phyloP scores from a whole-genome alignment of 2,888 invertebrate species.

The Nematopogon swammerdamellus region DNA sequence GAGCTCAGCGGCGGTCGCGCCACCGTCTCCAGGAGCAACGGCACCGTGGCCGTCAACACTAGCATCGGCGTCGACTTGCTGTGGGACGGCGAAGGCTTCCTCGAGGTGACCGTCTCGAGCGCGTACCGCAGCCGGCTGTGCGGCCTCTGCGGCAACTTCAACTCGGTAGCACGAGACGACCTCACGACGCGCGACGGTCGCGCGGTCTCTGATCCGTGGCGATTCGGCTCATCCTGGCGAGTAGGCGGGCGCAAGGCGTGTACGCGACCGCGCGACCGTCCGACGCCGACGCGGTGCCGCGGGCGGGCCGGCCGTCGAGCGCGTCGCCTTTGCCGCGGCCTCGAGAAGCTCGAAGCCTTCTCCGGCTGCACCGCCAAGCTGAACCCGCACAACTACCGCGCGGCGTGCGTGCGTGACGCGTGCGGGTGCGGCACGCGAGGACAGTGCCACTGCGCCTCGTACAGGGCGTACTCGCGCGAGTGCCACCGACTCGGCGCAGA shows the following conservation, averaged over 20 bases:
- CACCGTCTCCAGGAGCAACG: constrained; percentile 62
- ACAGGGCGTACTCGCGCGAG: constrained; percentile 85
- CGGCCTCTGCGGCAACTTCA: constrained; percentile 94
- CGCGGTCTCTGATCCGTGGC: constrained; percentile 62
- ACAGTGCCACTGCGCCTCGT: constrained; percentile 85
- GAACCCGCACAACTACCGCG: constrained; percentile 78
- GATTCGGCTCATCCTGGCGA: constrained; percentile 88
- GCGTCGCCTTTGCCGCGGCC: constrained; percentile 48
- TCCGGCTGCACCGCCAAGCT: constrained; percentile 75
- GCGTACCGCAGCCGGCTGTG: constrained; percentile 74
- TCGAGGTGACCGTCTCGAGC: constrained; percentile 79
- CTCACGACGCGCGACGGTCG: constrained; percentile 68
- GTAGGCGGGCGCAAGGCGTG: constrained; percentile 79
- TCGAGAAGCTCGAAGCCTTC: constrained; percentile 58
- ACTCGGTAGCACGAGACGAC: constrained; percentile 83
- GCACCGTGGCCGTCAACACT: constrained; percentile 64
- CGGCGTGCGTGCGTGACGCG: constrained; percentile 83
- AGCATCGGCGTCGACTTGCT: constrained; percentile 77
- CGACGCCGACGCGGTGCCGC: constrained; percentile 37
- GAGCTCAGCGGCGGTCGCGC: constrained; percentile 48
- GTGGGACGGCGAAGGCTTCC: constrained; percentile 92
- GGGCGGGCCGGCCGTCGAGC: constrained; percentile 39
- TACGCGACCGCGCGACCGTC: constrained; percentile 51
- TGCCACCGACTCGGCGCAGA: constrained; percentile 76
- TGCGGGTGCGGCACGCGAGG: constrained; percentile 84